Evolutionary conservation across 2,888 invertebrate genomes (phyloP).

Genomic region (Melanchra persicariae): DNA sequence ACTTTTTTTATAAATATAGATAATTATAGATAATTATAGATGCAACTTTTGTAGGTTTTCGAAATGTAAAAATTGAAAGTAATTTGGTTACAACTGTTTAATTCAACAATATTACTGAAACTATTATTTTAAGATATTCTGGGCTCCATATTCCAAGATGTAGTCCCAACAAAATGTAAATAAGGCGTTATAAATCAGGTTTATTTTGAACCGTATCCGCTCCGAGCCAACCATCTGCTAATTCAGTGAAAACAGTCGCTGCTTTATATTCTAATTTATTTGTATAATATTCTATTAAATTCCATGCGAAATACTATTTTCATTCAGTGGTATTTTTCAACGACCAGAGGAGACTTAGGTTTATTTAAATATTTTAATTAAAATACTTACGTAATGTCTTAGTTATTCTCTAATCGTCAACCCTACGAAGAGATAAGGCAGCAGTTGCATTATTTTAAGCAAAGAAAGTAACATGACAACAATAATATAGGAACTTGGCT

Average conservation of each 20-base stretch:
- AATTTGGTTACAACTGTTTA: neutral
- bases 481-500: too few species aligned
- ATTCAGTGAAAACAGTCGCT: constrained; percentile 76
- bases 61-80: too few species aligned
- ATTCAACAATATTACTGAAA: constrained; percentile 18
- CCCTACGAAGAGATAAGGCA: too few species aligned
- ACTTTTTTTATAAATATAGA: too few species aligned
- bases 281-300: constrained; percentile 47
- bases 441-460: too few species aligned
- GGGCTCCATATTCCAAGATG: constrained; percentile 54
- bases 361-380: neutral
- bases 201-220: constrained; percentile 70
- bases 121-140: constrained; percentile 49
- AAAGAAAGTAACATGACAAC: too few species aligned
- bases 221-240: constrained; percentile 79
- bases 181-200: constrained; percentile 79
- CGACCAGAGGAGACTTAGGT: neutral
- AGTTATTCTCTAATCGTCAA: too few species aligned
- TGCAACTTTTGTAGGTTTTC: too few species aligned
- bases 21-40: too few species aligned
- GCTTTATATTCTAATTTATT: constrained; percentile 65
- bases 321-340: constrained; percentile 3
- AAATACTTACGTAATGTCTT: too few species aligned
- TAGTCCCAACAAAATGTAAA: constrained; percentile 69
- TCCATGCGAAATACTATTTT: neutral